Percentiles rank a stretch among this genome's conserved stretches.
These are phyloP conservation scores for Chlorospingus flavigularis DNA, from an alignment of 2,797 vertebrate genomes.

Conservation along the genomic window DNA sequence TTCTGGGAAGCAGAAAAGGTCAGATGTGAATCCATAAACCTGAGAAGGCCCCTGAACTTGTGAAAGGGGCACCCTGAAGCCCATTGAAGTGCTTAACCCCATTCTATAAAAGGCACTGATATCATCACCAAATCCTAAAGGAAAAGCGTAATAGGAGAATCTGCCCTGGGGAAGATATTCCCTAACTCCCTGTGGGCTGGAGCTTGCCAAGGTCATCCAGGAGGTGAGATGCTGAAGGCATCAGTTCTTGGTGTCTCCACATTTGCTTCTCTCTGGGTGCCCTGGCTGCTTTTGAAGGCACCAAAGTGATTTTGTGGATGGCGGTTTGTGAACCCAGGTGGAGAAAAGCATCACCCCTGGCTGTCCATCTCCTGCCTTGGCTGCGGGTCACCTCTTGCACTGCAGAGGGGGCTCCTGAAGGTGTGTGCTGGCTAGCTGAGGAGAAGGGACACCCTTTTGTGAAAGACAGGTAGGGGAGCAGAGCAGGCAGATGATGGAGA, in stretches of 20 bases:
- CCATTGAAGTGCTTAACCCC: neutral
- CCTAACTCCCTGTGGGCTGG: neutral
- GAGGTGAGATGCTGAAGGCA: neutral
- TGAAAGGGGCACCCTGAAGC: neutral
- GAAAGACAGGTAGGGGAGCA: neutral
- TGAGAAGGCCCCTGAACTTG: slow-evolving; percentile 51
- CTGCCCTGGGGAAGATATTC: neutral
- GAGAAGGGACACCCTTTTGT: neutral
- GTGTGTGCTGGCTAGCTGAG: neutral
- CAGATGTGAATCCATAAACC: slow-evolving; percentile 55
- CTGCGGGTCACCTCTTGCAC: neutral
- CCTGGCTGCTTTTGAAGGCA: neutral
- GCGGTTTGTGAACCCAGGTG: neutral
- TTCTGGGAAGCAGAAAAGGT: slow-evolving; percentile 57
- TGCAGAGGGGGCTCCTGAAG: neutral
- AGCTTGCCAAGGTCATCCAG: neutral
- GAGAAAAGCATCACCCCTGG: neutral
- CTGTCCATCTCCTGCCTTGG: neutral
- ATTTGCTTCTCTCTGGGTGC: neutral
- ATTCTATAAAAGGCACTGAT: slow-evolving; percentile 48
- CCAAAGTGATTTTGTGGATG: neutral
- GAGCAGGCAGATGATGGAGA: rapidly evolving
- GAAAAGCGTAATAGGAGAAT: slow-evolving; percentile 40
- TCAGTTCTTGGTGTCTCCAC: neutral
- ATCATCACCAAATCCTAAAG: slow-evolving; percentile 20